phyloP scores from a whole-genome alignment of 2,797 vertebrate species.

The Menidia menidia region DNA sequence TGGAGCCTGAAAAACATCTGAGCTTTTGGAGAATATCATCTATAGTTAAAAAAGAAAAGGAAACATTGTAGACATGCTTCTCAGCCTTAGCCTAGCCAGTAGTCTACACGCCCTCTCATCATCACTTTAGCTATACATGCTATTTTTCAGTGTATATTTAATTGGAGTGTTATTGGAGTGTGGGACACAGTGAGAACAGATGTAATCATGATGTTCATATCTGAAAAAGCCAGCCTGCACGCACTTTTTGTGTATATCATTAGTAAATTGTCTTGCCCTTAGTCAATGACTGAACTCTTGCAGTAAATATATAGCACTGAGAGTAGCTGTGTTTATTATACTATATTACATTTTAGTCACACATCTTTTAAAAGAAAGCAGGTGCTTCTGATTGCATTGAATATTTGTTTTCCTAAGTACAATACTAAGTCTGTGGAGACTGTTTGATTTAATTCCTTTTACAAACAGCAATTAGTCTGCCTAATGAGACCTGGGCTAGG shows the following conservation, averaged over 20 bases:
- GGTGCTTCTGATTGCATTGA: constrained; percentile 71
- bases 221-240: constrained; percentile 35
- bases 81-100: constrained; percentile 31
- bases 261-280: constrained; percentile 56
- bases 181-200: constrained; percentile 63
- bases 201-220: constrained; percentile 68
- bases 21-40: constrained; percentile 25
- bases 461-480: constrained; percentile 71
- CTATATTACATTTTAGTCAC: constrained; percentile 63
- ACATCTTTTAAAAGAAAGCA: constrained; percentile 69
- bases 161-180: constrained; percentile 71
- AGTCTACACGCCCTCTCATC: constrained; percentile 49
- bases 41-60: constrained; percentile 10
- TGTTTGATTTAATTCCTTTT: constrained; percentile 66
- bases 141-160: constrained; percentile 53
- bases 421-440: constrained; percentile 57
- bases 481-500: constrained; percentile 75
- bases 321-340: constrained; percentile 79
- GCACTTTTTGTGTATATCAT: constrained; percentile 54
- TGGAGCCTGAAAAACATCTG: constrained; percentile 56
- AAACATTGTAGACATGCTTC: constrained; percentile 47
- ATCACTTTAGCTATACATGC: constrained; percentile 57
- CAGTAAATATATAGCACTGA: constrained; percentile 43
- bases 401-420: constrained; percentile 79
- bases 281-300: constrained; percentile 67